phyloP scores from a whole-genome alignment of 1,140 invertebrate species.

The Akabosia matsudoensis region DNA sequence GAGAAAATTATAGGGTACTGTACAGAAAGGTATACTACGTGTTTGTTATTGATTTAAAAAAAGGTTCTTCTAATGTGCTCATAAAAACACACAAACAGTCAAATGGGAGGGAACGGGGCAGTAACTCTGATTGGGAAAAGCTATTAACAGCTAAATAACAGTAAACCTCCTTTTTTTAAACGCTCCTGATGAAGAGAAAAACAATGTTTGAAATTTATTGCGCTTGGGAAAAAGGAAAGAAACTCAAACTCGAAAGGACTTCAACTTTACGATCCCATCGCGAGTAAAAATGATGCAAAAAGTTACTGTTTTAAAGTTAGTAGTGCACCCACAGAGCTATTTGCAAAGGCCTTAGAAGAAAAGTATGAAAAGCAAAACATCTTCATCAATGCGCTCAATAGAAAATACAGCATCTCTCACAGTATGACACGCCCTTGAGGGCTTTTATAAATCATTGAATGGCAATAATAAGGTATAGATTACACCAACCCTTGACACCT shows the following conservation, averaged over 20 bases:
- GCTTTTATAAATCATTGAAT: conserved; percentile 37
- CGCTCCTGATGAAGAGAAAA: not conserved
- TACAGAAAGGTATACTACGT: not conserved
- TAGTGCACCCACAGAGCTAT: too few species aligned
- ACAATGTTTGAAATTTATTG: not conserved
- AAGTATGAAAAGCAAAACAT: too few species aligned
- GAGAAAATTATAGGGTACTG: conserved; percentile 16
- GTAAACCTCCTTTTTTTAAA: not conserved
- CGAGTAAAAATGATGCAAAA: too few species aligned
- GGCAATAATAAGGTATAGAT: conserved; percentile 29
- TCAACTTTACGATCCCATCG: too few species aligned
- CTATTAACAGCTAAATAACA: not conserved
- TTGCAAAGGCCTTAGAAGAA: too few species aligned
- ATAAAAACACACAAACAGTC: conserved; percentile 18
- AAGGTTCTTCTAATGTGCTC: conserved; percentile 15
- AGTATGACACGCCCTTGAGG: conserved; percentile 42
- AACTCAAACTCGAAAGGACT: too few species aligned
- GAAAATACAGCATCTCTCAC: not conserved
- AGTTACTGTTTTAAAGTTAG: too few species aligned
- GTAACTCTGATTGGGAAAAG: not conserved
- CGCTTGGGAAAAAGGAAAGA: not conserved
- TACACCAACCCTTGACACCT: conserved; percentile 31
- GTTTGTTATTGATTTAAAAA: not conserved
- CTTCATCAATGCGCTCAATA: too few species aligned
- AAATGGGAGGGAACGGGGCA: conserved; percentile 13